Conservation (phyloP, 2,113 vertebrate genomes). For the Litocranius walleri region DNA sequence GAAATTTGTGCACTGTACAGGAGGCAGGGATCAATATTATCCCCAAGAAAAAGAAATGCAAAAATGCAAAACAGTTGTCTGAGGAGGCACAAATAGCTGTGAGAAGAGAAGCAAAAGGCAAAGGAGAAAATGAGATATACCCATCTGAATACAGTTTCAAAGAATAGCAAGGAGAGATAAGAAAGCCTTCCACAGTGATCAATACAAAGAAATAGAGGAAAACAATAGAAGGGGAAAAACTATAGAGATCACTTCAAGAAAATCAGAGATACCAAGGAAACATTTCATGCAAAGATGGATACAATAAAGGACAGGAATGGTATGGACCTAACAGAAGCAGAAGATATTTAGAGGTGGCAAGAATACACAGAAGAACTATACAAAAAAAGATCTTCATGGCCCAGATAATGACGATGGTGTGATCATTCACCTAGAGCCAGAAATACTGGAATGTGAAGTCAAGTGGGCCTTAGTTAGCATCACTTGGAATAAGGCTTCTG, state of each 20-base stretch:
- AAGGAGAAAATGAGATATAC: neutral
- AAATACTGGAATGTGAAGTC: neutral
- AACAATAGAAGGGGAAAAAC: neutral
- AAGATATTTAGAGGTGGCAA: neutral
- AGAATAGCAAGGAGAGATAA: neutral
- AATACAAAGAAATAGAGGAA: neutral
- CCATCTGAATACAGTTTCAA: neutral
- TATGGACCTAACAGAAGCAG: neutral
- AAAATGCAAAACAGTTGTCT: neutral
- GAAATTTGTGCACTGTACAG: neutral
- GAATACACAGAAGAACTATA: neutral
- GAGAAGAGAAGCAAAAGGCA: neutral
- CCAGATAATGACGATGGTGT: neutral
- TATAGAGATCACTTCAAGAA: neutral
- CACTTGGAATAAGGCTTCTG: neutral
- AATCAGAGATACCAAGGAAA: neutral
- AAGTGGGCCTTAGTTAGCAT: neutral
- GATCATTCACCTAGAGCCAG: neutral
- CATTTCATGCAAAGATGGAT: neutral
- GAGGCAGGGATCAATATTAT: neutral
- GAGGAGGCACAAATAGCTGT: neutral
- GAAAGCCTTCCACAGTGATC: neutral
- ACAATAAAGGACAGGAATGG: neutral
- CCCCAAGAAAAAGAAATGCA: neutral
- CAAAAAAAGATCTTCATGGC: neutral